A percentile compares a stretch with the other conserved stretches of the same genome.
phyloP scores from a whole-genome alignment of 2,888 invertebrate species.

The Agonopterix heracliana region DNA sequence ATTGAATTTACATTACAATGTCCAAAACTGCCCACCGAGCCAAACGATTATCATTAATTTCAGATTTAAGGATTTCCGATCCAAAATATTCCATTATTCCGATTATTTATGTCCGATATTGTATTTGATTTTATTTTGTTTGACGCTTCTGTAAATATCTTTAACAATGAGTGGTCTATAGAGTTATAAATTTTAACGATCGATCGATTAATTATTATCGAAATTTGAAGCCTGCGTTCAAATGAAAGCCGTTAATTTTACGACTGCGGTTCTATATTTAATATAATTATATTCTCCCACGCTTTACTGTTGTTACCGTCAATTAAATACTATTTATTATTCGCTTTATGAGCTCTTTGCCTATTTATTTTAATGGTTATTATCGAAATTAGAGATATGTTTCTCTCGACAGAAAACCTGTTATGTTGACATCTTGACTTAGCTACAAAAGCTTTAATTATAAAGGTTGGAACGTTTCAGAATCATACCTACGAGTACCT shows the following conservation, averaged over 20 bases:
- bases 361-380: too few species aligned
- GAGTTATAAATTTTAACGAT: too few species aligned
- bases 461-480: too few species aligned
- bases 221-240: slow-evolving; percentile 7
- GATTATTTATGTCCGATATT: slow-evolving; percentile 1
- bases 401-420: too few species aligned
- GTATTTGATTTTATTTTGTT: slow-evolving; percentile 1
- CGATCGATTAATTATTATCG: too few species aligned
- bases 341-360: too few species aligned
- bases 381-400: too few species aligned
- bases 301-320: slow-evolving; percentile 39
- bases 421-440: too few species aligned
- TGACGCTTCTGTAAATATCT: too few species aligned
- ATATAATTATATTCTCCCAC: slow-evolving; percentile 10
- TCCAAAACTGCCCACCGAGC: slow-evolving; percentile 1
- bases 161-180: too few species aligned
- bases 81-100: slow-evolving; percentile 1
- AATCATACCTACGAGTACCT: too few species aligned
- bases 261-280: slow-evolving; percentile 32
- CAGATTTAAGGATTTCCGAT: not conserved
- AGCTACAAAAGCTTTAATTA: too few species aligned
- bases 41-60: slow-evolving; percentile 4
- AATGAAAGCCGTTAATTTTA: slow-evolving; percentile 47
- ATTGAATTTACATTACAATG: slow-evolving; percentile 3
- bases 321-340: not conserved